Evolutionary conservation across 1,140 invertebrate genomes (phyloP).

Genomic region (Aculops lycopersici): DNA sequence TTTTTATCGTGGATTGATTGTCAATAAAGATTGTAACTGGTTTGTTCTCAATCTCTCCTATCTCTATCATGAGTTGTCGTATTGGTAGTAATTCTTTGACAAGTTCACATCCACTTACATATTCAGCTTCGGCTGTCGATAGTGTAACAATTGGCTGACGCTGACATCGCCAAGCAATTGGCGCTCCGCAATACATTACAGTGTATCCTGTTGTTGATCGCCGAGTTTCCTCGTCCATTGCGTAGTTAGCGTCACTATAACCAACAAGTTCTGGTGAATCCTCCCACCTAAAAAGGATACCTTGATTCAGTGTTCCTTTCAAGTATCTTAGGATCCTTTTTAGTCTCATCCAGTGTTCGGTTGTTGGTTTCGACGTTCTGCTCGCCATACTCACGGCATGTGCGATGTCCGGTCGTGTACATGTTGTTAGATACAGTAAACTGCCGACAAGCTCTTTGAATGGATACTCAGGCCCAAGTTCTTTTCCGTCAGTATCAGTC

Average conservation of each 20-base stretch:
- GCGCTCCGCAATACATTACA: slow-evolving; percentile 11
- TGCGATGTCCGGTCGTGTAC: slow-evolving; percentile 18
- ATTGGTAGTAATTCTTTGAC: slow-evolving; percentile 14
- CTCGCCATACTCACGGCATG: slow-evolving; percentile 17
- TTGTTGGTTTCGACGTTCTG: slow-evolving; percentile 11
- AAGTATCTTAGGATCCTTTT: slow-evolving; percentile 11
- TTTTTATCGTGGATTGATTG: slow-evolving; percentile 12
- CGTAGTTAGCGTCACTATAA: slow-evolving; percentile 6
- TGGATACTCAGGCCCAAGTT: slow-evolving; percentile 7
- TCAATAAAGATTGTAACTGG: slow-evolving; percentile 6
- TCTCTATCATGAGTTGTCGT: slow-evolving; percentile 2
- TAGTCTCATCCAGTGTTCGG: slow-evolving; percentile 13
- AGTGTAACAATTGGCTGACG: slow-evolving; percentile 14
- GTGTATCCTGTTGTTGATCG: slow-evolving; percentile 1
- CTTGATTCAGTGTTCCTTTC: slow-evolving; percentile 12
- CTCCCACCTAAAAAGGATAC: background rate
- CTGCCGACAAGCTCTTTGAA: slow-evolving; percentile 9
- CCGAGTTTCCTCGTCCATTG: slow-evolving; percentile 3
- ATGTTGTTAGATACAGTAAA: slow-evolving; percentile 16
- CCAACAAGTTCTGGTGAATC: background rate
- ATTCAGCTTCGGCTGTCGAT: slow-evolving; percentile 15
- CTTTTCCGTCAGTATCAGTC: background rate
- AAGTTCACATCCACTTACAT: slow-evolving; percentile 14
- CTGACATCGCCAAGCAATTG: slow-evolving; percentile 13
- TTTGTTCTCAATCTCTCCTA: background rate